phyloP scores from a whole-genome alignment of 2,888 invertebrate genomes.

The Volucella inanis region DNA sequence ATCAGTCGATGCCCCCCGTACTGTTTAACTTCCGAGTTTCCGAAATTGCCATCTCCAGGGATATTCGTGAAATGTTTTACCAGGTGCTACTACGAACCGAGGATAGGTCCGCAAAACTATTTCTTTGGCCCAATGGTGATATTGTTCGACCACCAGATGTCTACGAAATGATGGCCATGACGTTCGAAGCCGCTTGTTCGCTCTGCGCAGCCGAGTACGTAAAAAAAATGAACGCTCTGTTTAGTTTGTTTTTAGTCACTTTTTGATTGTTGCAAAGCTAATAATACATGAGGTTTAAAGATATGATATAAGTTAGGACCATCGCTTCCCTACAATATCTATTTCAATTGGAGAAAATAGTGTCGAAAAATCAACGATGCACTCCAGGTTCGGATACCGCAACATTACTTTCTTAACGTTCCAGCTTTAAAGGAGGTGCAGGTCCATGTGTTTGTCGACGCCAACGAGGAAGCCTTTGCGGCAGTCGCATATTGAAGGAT shows the following conservation, averaged over 20 bases:
- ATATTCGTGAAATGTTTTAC: no score
- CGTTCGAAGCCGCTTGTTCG: no score
- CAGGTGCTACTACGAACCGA: no score
- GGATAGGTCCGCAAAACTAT: neutral
- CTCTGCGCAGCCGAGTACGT: no score
- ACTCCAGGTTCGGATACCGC: no score
- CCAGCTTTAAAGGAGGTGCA: neutral
- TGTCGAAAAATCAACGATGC: no score
- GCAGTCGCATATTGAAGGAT: slow-evolving; percentile 31
- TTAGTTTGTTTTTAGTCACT: no score
- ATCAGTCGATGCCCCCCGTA: neutral
- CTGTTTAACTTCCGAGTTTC: neutral
- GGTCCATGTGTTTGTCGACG: neutral
- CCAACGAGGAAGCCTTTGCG: neutral
- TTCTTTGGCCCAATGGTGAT: neutral
- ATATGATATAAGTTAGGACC: neutral
- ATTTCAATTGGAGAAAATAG: neutral
- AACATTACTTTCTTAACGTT: neutral
- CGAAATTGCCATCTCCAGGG: neutral
- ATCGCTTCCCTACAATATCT: neutral
- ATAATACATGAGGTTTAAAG: neutral
- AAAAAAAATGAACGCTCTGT: neutral
- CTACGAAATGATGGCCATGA: neutral
- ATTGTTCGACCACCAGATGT: neutral
- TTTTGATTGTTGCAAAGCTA: neutral